Conservation (phyloP, 2,888 invertebrate species). For the Yponomeuta sedellus region DNA sequence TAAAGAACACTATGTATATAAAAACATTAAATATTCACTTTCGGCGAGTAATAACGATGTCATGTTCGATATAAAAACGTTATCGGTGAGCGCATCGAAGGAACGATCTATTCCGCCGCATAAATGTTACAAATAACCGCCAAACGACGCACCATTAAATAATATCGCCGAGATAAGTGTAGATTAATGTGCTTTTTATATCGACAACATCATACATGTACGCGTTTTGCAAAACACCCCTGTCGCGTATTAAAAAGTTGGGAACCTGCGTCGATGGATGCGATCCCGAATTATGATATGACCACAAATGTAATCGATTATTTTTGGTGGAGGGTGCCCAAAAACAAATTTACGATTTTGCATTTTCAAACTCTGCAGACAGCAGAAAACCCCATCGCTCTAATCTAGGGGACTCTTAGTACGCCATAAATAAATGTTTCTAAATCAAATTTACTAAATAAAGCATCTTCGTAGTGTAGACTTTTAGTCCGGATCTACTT, state of each 20-base stretch:
- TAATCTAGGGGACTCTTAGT: too few relatives aligned
- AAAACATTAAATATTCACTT: conserved; percentile 40
- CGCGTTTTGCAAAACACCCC: conserved; percentile 47
- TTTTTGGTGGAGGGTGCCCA: neutral
- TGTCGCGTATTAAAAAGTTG: conserved; percentile 52
- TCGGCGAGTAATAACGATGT: conserved; percentile 39
- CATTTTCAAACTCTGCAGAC: neutral
- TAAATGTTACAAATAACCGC: conserved; percentile 73
- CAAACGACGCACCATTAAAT: conserved; percentile 72
- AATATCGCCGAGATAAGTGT: conserved; percentile 68
- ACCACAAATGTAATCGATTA: conserved; percentile 17
- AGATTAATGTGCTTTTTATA: conserved; percentile 73
- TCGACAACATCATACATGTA: conserved; percentile 26
- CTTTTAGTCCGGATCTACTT: too few relatives aligned
- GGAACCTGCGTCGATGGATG: conserved; percentile 45
- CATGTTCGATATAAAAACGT: conserved; percentile 38
- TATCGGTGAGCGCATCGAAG: conserved; percentile 59
- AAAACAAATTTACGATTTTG: neutral
- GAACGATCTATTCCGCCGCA: conserved; percentile 46
- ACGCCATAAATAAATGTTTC: too few relatives aligned
- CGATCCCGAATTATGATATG: conserved; percentile 59
- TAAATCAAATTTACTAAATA: too few relatives aligned
- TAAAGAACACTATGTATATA: neutral
- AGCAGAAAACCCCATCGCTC: too few relatives aligned
- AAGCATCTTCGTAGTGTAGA: too few relatives aligned